A percentile compares a stretch with the other conserved stretches of the same genome.
phyloP scores from a whole-genome alignment of 1,140 invertebrate species.

The Musca vetustissima region DNA sequence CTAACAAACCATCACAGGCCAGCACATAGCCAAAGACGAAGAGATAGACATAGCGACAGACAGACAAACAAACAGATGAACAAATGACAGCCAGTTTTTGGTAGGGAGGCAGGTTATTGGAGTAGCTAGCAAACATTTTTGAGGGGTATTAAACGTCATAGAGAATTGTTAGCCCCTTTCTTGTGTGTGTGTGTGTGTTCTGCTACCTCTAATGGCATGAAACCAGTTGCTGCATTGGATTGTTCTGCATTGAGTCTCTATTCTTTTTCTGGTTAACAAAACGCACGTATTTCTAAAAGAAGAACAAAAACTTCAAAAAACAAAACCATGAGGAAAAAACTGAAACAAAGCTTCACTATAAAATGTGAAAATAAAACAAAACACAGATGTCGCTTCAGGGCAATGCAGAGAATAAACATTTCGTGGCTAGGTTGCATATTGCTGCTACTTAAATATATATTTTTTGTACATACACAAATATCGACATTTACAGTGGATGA shows the following conservation, averaged over 20 bases:
- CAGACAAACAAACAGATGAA: no score
- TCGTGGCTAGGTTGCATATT: no score
- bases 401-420: background rate
- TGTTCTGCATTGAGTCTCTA: background rate
- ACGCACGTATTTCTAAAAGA: conserved; percentile 13
- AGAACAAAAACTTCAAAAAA: background rate
- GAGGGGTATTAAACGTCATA: conserved; percentile 1
- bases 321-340: background rate
- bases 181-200: background rate
- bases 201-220: background rate
- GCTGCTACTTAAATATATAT: no score
- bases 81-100: no score
- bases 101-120: no score
- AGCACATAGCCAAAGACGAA: conserved; percentile 17
- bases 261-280: background rate
- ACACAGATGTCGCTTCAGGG: conserved; percentile 18
- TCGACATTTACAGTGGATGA: no score
- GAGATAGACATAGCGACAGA: no score
- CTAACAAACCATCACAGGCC: conserved; percentile 40
- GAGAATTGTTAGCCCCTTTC: background rate
- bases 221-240: background rate
- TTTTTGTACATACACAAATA: no score
- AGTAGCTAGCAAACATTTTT: no score
- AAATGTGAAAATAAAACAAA: conserved; percentile 9
- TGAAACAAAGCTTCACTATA: background rate